Percentiles rank a stretch among this genome's conserved stretches.
Evolutionary conservation across 2,797 vertebrate genomes (phyloP).

Genomic region (Neolamprologus multifasciatus): DNA sequence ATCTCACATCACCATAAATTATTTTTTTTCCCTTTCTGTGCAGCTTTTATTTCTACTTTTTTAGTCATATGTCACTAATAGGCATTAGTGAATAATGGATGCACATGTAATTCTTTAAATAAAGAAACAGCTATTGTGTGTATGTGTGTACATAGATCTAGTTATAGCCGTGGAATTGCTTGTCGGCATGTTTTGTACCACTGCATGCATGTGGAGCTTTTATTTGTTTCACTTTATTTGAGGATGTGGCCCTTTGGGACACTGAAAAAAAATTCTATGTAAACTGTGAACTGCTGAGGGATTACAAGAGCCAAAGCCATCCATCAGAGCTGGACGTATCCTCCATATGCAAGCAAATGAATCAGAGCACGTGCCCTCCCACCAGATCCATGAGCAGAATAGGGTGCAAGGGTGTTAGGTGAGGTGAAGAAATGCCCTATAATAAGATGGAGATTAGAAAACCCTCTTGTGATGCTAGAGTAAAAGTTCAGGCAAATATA

Average conservation of each 20-base stretch:
- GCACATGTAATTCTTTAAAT: slow-evolving; percentile 5
- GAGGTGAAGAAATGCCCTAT: slow-evolving; percentile 37
- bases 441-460: slow-evolving; percentile 48
- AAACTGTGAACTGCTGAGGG: slow-evolving; percentile 48
- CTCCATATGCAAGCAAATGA: slow-evolving; percentile 70
- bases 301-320: slow-evolving; percentile 56
- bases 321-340: slow-evolving; percentile 66
- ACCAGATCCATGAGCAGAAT: slow-evolving; percentile 24
- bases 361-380: slow-evolving; percentile 57
- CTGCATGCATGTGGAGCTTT: slow-evolving; percentile 5
- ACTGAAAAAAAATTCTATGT: slow-evolving; percentile 51
- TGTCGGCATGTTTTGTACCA: neutral
- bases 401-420: slow-evolving; percentile 19
- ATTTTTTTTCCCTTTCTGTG: neutral
- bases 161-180: slow-evolving; percentile 2
- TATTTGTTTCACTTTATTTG: slow-evolving; percentile 64
- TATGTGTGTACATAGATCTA: neutral
- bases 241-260: slow-evolving; percentile 59
- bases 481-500: slow-evolving; percentile 41
- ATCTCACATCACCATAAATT: neutral
- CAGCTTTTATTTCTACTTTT: neutral
- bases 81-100: neutral
- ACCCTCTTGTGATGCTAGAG: slow-evolving; percentile 5
- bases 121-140: neutral
- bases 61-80: neutral